Evolutionary conservation across 2,888 invertebrate genomes (phyloP).

Genomic region (Dolomedes plantarius): DNA sequence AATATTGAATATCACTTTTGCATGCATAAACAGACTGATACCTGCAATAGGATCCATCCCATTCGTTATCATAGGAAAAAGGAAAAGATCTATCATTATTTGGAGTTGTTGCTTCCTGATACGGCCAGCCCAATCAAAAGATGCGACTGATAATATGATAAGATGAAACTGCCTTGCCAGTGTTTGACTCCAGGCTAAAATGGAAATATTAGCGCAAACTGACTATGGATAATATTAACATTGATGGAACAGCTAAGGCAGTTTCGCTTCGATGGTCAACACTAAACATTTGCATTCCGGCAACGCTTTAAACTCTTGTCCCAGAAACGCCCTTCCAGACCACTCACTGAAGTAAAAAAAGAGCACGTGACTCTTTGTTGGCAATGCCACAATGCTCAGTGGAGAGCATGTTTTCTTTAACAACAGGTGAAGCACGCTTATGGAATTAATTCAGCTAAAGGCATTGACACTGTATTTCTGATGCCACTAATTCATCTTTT

Average conservation of each 20-base stretch:
- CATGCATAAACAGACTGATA: no score
- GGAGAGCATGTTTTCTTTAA: background rate
- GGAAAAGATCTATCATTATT: no score
- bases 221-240: no score
- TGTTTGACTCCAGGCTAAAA: no score
- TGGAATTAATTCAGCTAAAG: slow-evolving; percentile 20
- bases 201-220: no score
- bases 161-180: no score
- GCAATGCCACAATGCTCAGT: slow-evolving; percentile 27
- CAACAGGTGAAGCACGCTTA: background rate
- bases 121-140: no score
- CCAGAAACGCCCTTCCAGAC: slow-evolving; percentile 57
- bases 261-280: slow-evolving; percentile 25
- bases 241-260: background rate
- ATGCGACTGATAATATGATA: no score
- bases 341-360: slow-evolving; percentile 35
- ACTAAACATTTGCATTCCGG: slow-evolving; percentile 51
- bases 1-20: no score
- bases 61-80: no score
- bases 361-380: slow-evolving; percentile 59
- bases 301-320: slow-evolving; percentile 52
- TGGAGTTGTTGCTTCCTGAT: no score
- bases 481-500: slow-evolving; percentile 26
- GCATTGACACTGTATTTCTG: slow-evolving; percentile 29
- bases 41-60: no score